Evolutionary conservation across 1,140 invertebrate species (phyloP).

Genomic region (Drosophila dunni): DNA sequence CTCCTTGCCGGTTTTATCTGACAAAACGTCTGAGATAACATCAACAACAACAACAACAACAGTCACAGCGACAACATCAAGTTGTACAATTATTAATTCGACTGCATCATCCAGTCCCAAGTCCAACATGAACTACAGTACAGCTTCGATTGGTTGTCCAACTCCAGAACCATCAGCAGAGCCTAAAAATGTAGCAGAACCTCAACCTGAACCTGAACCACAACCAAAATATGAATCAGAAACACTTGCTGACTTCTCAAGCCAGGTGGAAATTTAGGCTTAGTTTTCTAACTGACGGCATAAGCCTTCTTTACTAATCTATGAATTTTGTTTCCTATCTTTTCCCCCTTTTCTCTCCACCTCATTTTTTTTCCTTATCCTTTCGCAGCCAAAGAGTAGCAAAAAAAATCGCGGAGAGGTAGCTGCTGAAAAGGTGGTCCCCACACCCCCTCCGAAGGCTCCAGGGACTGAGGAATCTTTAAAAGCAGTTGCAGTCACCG

Average conservation of each 20-base stretch:
- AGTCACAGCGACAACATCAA: slow-evolving; percentile 16
- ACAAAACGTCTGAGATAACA: slow-evolving; percentile 4
- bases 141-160: background rate
- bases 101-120: slow-evolving; percentile 22
- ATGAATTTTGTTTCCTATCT: slow-evolving; percentile 10
- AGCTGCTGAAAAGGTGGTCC: background rate
- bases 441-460: background rate
- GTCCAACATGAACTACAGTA: slow-evolving; percentile 13
- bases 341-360: slow-evolving; percentile 19
- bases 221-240: slow-evolving; percentile 26
- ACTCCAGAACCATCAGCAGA: slow-evolving; percentile 22
- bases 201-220: slow-evolving; percentile 14
- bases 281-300: slow-evolving; percentile 6
- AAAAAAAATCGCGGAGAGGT: background rate
- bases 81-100: slow-evolving; percentile 25
- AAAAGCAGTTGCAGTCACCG: background rate
- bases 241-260: slow-evolving; percentile 31
- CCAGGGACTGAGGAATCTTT: background rate
- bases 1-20: slow-evolving; percentile 27
- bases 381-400: slow-evolving; percentile 14
- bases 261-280: slow-evolving; percentile 56
- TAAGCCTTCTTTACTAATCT: slow-evolving; percentile 36
- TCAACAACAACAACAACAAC: slow-evolving; percentile 7
- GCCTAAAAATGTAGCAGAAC: slow-evolving; percentile 14
- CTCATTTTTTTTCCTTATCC: background rate